Evolutionary conservation across 92 coral and sea anemone species (phyloP).

Genomic region (Epizoanthus illoricatus): DNA sequence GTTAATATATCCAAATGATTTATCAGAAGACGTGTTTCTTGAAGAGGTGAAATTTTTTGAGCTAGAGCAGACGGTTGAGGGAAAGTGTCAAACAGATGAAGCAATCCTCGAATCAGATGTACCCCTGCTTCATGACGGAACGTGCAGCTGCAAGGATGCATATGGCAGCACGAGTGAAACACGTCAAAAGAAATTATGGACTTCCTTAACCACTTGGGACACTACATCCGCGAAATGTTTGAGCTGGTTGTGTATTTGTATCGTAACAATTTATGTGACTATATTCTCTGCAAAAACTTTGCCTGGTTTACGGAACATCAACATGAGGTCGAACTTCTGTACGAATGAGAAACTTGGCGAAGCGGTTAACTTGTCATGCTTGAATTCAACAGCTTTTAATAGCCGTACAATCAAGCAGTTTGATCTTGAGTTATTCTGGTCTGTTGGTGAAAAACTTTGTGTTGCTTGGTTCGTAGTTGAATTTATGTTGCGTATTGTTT

Average conservation of each 20-base stretch:
- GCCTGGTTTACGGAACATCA: background rate
- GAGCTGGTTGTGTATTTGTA: constrained; percentile 29
- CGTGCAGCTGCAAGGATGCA: background rate
- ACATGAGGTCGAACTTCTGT: background rate
- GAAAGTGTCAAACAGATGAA: constrained; percentile 28
- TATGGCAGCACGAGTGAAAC: background rate
- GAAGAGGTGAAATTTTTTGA: constrained; percentile 59
- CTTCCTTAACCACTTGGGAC: constrained; percentile 20
- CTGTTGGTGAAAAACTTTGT: constrained; percentile 55
- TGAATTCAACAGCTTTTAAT: background rate
- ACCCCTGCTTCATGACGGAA: background rate
- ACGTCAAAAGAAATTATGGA: constrained; percentile 12
- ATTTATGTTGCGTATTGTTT: constrained; percentile 38
- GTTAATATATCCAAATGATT: constrained; percentile 54
- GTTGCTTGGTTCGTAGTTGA: constrained; percentile 57
- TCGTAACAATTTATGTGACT: constrained; percentile 2
- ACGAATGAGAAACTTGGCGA: background rate
- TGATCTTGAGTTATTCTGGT: constrained; percentile 47
- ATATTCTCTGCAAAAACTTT: constrained; percentile 28
- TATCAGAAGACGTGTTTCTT: constrained; percentile 48
- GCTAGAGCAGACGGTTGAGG: constrained; percentile 46
- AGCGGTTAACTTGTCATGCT: background rate
- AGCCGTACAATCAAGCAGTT: background rate
- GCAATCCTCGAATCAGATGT: background rate
- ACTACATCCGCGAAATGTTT: constrained; percentile 14